These are phyloP conservation scores for Heteractis magnifica DNA, from an alignment of 92 coral and sea anemone genomes.

Conservation along the genomic window DNA sequence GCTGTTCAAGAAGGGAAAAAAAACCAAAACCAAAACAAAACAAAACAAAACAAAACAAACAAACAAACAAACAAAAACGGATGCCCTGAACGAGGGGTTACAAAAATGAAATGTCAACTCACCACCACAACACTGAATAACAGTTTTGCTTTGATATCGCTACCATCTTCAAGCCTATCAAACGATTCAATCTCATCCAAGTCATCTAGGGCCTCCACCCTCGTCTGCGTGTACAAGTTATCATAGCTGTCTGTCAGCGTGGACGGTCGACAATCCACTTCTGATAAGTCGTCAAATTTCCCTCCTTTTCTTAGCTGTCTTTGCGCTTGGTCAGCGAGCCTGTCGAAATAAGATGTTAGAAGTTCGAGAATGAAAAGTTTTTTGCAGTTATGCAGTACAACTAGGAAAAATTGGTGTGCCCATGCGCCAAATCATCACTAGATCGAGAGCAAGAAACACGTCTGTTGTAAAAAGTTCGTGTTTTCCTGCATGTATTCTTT, in stretches of 20 bases:
- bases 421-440: too few species aligned
- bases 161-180: constrained; percentile 63
- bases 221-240: constrained; percentile 82
- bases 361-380: constrained; percentile 7
- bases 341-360: constrained; percentile 17
- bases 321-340: constrained; percentile 91
- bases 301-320: constrained; percentile 87
- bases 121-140: constrained; percentile 91
- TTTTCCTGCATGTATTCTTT: too few species aligned
- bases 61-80: too few species aligned
- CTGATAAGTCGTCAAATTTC: constrained; percentile 81
- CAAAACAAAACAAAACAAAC: too few species aligned
- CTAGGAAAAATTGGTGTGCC: too few species aligned
- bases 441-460: too few species aligned
- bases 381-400: background rate
- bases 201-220: constrained; percentile 89
- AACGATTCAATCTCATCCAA: constrained; percentile 75
- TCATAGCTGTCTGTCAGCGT: constrained; percentile 77
- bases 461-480: too few species aligned
- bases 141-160: constrained; percentile 79
- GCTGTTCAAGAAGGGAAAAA: too few species aligned
- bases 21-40: too few species aligned
- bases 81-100: too few species aligned
- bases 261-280: constrained; percentile 73
- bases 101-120: constrained; percentile 20